Evolutionary conservation across 1,140 invertebrate genomes (phyloP), one percentile per base, ranked within the genome.

Genomic region (Lucilia cuprina): DNA sequence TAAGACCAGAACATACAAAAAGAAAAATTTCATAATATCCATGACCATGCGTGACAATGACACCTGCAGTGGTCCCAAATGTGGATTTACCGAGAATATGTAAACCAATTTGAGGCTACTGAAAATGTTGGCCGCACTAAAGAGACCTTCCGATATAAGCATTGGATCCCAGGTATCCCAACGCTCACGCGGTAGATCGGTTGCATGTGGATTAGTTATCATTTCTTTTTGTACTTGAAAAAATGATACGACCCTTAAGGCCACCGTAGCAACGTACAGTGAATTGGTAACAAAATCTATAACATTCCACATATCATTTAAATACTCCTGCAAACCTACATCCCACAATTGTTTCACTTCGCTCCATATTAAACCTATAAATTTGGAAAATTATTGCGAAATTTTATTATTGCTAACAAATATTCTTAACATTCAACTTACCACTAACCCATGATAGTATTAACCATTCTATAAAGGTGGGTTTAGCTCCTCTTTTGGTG

Each of bases 231-330:
- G 94, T 77, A 95, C 94, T 94, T 97, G 95, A 89, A 96, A 95
- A 92, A 98, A 98, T 12, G 98, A 97, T 9, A 99, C 97, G 17
- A 99, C 93, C 80, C 98, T 93, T 35, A 99, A 93, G 3, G 97
- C 97, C 41, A 99, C 96, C 0, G 98, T 99, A 74, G 98, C 98
- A 75, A 99, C 97, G 91, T 99, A 99, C 17, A 99, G 92, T 5
- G 98, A 98, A 92, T 99, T 99, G 21, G 98, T 99, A 83, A 99
- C 96, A 92, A 99, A 99, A 92, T 99, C 98, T 85, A 99, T 96
- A 80, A 99, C 98, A 92, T 99, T 99, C 98, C 98, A 99, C 98
- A 99, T 99, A 92, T 99, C 98, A 87, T 96, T 96, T 50, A 97
- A 95, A 91, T 99, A 99, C 89, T 99, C 98, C 87, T 97, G 95